Percentiles rank a stretch among this genome's conserved stretches.
These are phyloP conservation scores for Neosilurus hyrtlii DNA, from an alignment of 2,797 vertebrate genomes.

Conservation along the genomic window DNA sequence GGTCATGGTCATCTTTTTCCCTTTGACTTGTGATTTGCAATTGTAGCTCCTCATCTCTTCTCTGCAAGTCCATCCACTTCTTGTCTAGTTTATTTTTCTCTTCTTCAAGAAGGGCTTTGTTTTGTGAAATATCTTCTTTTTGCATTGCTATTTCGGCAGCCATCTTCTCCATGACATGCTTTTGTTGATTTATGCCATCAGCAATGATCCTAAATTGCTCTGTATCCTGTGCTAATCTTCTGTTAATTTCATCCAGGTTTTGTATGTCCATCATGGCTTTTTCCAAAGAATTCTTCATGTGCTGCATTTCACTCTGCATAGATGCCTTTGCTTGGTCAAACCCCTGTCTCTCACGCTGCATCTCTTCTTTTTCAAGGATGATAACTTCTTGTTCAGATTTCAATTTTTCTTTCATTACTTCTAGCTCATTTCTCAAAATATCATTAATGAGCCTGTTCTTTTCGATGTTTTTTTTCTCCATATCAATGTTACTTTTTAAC, in stretches of 20 bases:
- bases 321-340: conserved; percentile 14
- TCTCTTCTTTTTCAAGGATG: not conserved
- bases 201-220: not conserved
- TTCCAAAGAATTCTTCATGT: conserved; percentile 20
- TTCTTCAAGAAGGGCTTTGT: conserved; percentile 26
- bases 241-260: not conserved
- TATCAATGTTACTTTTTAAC: not conserved
- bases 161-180: conserved; percentile 8
- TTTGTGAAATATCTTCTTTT: conserved; percentile 5
- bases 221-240: conserved; percentile 18
- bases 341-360: not conserved
- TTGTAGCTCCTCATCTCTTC: conserved; percentile 7
- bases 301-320: conserved; percentile 21
- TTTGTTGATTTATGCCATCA: conserved; percentile 21
- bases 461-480: not conserved
- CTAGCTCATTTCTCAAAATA: not conserved
- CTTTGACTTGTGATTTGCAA: not conserved
- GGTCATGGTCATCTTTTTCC: not conserved
- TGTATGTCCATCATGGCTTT: conserved; percentile 21
- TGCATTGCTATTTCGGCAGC: conserved; percentile 7
- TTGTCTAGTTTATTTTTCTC: conserved; percentile 24
- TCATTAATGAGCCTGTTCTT: not conserved
- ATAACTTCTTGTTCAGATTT: not conserved
- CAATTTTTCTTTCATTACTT: not conserved
- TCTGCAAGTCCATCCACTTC: conserved; percentile 3